Percentiles rank a stretch among this genome's conserved stretches.
These are phyloP conservation scores for Ictalurus punctatus DNA, from an alignment of 2,113 vertebrate species.

Conservation along the genomic window DNA sequence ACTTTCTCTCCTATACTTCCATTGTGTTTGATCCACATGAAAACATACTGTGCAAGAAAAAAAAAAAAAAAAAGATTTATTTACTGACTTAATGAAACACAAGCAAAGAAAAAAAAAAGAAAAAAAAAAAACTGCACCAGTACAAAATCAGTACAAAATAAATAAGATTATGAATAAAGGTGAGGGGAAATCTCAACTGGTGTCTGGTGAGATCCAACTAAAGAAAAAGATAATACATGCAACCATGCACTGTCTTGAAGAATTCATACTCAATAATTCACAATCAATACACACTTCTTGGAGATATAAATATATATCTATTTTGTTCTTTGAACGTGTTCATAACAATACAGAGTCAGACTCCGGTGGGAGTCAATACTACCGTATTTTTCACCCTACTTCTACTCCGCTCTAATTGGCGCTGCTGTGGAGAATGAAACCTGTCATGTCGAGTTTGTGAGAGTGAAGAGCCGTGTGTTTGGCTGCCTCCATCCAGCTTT, in stretches of 20 bases:
- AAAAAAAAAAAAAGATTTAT: background rate
- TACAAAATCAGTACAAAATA: background rate
- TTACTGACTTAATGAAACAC: background rate
- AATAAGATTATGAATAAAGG: slow-evolving; percentile 32
- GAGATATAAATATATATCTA: background rate
- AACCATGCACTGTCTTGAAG: background rate
- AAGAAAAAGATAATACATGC: background rate
- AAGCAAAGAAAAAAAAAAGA: background rate
- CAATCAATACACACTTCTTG: slow-evolving; percentile 9
- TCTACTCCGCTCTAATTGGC: slow-evolving; percentile 66
- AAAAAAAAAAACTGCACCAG: background rate
- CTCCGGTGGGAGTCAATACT: slow-evolving; percentile 61
- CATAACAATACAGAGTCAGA: slow-evolving; percentile 35
- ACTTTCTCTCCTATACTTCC: background rate
- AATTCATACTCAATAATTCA: slow-evolving; percentile 41
- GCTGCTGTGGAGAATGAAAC: slow-evolving; percentile 67
- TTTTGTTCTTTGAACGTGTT: slow-evolving; percentile 16
- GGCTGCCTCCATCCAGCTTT: slow-evolving; percentile 66
- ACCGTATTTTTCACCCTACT: slow-evolving; percentile 43
- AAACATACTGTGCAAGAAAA: background rate
- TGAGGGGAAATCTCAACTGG: slow-evolving; percentile 1
- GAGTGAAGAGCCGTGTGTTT: slow-evolving; percentile 25
- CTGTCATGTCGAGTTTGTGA: slow-evolving; percentile 60
- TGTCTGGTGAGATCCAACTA: background rate
- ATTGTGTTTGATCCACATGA: background rate